Base-by-base conservation (phyloP, 2,113 vertebrate species). In the Lasiurus cinereus region DNA sequence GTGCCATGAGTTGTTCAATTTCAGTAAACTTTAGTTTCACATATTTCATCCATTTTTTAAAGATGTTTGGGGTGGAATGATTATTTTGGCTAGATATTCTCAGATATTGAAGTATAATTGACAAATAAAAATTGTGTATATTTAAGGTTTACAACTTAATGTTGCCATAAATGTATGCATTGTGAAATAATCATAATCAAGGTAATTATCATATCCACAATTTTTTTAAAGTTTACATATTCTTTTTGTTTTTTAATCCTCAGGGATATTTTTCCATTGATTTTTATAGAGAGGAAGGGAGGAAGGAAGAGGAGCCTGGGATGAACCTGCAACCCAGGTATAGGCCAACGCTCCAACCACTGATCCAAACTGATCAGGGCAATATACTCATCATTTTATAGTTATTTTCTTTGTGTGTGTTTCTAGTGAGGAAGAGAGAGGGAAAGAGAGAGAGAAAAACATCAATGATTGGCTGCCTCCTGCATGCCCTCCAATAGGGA, bases 1-100 rank as follows among this genome's bases (percentile, higher is more conserved):
- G 19, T 50, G 50, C 19, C n/a, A 27, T 56, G 67, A 87, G 33
- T 39, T 59, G 3, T 39, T 33, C 14, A 95, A 7, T 77, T 77
- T 80, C 82, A 91, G 74, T 64, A 90, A 64, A 64, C 16, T 72
- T 73, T 74, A 29, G 66, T 85, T 91, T 86, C 29, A 27, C 56
- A 11, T 88, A 52, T 88, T 83, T 70, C 69, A 72, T 76, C 33
- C 3, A 22, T 80, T 76, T 83, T 74, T 73, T 73, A 82, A n/a
- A 56, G 22, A 62, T 77, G 50, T 70, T 94, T 77, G 69, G 43
- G 5, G 27, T 83, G 12, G 52, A 50, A 77, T 77, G 19, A 69
- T 70, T 83, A 43, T 50, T 73, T 70, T 83, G 59, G 59, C 21
- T 59, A 59, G 21, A 59, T 24, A 59, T 72, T 43, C 15, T 66